These are phyloP conservation scores for Megaceryle alcyon DNA, from an alignment of 2,797 vertebrate species.

Conservation along the genomic window DNA sequence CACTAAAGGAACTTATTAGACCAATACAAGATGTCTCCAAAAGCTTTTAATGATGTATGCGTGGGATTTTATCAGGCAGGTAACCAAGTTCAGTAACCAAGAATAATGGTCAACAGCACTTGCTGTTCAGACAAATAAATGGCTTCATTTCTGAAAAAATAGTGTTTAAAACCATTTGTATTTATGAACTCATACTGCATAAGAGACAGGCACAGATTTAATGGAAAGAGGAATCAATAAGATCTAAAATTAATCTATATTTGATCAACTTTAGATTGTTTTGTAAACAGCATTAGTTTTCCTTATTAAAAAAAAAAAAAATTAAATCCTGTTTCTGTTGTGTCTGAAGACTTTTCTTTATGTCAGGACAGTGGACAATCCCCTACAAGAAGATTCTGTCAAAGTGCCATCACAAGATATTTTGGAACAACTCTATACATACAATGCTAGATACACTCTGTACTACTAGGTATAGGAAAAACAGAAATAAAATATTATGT, in stretches of 20 bases:
- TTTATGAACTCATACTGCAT: background rate
- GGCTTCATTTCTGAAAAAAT: background rate
- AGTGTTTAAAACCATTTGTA: background rate
- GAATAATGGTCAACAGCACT: background rate
- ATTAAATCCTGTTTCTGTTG: background rate
- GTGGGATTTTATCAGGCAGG: background rate
- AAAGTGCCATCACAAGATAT: background rate
- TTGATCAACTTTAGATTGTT: background rate
- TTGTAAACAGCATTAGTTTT: background rate
- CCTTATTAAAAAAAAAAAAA: background rate
- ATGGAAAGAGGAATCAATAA: background rate
- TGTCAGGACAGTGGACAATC: background rate
- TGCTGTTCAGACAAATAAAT: background rate
- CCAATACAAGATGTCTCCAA: background rate
- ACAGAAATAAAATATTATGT: background rate
- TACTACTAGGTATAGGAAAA: background rate
- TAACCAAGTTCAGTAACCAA: background rate
- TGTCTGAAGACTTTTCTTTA: background rate
- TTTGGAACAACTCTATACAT: background rate
- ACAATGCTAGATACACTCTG: background rate
- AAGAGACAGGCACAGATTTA: background rate
- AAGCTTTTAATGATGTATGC: background rate
- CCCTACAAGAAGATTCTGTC: background rate
- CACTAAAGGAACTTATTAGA: background rate
- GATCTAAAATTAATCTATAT: background rate